These are phyloP conservation scores for Diplodus sargus DNA, from an alignment of 2,797 vertebrate genomes.

Conservation along the genomic window DNA sequence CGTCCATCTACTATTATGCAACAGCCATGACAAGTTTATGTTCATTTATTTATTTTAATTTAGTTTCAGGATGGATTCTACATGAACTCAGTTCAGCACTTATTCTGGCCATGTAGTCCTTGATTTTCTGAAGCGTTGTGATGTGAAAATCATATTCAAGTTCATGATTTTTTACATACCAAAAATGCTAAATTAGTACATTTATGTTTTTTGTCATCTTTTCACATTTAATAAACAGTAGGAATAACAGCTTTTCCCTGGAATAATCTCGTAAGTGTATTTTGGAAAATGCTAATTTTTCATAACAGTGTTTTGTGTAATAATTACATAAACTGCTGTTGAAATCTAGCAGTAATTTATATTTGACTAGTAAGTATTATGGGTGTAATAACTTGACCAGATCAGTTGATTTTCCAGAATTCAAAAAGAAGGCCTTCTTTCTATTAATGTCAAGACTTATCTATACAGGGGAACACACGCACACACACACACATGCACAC, in stretches of 20 bases:
- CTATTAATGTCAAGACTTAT: background rate
- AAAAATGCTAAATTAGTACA: background rate
- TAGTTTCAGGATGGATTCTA: conserved; percentile 1
- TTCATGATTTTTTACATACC: background rate
- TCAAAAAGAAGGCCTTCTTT: background rate
- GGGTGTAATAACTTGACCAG: background rate
- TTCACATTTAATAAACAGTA: background rate
- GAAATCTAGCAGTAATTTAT: background rate
- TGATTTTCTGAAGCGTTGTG: background rate
- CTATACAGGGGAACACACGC: background rate
- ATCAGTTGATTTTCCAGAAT: background rate
- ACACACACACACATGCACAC: conserved; percentile 2
- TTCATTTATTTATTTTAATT: background rate
- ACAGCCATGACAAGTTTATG: background rate
- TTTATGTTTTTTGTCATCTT: background rate
- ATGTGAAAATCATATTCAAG: background rate
- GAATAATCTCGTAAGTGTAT: background rate
- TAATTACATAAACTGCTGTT: background rate
- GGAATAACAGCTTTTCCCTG: background rate
- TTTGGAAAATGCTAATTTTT: background rate
- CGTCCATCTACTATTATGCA: conserved; percentile 2
- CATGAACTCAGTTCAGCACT: background rate
- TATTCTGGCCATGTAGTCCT: background rate
- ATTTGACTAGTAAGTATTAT: background rate
- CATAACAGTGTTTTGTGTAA: background rate